Percentiles rank a stretch among this genome's conserved stretches.
Conservation (phyloP, 2,797 vertebrate genomes). For the Onychomys leucogaster region DNA sequence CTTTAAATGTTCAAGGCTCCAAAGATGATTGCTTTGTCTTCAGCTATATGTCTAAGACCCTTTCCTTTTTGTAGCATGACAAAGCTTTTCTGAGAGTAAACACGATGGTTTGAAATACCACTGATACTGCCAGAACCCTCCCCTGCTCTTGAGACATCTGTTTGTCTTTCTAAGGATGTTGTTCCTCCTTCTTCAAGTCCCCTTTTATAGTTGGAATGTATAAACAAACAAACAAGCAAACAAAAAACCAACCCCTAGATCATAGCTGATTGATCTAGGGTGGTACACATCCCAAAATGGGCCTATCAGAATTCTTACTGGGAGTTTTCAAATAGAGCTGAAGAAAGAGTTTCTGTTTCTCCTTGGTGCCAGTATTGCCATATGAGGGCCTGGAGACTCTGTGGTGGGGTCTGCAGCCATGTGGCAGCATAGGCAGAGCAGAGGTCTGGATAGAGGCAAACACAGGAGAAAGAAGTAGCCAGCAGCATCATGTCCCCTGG, state of each 20-base stretch:
- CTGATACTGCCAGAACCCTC: background rate
- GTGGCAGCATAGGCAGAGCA: background rate
- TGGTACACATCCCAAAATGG: background rate
- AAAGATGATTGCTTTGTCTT: background rate
- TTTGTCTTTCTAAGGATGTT: background rate
- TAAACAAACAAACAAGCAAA: too few species aligned
- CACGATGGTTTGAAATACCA: background rate
- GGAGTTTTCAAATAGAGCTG: background rate
- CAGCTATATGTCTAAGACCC: background rate
- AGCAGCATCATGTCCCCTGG: background rate
- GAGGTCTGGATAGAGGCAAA: background rate
- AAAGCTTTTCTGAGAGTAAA: slow-evolving; percentile 35
- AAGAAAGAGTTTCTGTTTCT: background rate
- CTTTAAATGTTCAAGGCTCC: background rate
- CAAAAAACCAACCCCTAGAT: background rate
- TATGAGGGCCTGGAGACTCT: rapidly evolving
- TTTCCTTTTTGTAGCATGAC: background rate
- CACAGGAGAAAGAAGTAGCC: background rate
- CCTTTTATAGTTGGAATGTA: background rate
- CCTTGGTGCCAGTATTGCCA: background rate
- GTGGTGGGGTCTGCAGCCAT: rapidly evolving
- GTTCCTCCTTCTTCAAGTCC: background rate
- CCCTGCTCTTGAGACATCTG: background rate
- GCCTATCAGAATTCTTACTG: slow-evolving; percentile 15
- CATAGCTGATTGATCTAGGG: background rate